Percentiles rank a stretch among this genome's conserved stretches.
phyloP scores from a whole-genome alignment of 2,888 invertebrate species.

The Isotomurus palustris region DNA sequence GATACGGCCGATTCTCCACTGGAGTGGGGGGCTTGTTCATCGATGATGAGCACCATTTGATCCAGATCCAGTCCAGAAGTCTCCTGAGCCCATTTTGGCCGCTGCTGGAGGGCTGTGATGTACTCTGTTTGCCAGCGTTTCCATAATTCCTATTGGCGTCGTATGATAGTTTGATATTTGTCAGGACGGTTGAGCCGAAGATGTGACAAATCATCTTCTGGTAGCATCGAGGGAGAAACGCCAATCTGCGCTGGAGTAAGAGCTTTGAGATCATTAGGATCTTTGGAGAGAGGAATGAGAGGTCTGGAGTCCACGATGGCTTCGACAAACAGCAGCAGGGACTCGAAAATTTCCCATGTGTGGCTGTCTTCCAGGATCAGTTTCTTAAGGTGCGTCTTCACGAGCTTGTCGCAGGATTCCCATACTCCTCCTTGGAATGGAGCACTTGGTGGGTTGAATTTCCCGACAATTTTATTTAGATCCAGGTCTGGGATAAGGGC shows the following conservation, averaged over 20 bases:
- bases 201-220: slow-evolving; percentile 10
- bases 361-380: slow-evolving; percentile 17
- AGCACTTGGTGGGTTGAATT: slow-evolving; percentile 36
- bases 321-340: slow-evolving; percentile 38
- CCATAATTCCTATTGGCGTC: slow-evolving; percentile 18
- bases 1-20: slow-evolving; percentile 20
- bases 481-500: slow-evolving; percentile 6
- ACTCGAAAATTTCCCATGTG: slow-evolving; percentile 40
- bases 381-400: slow-evolving; percentile 31
- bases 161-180: slow-evolving; percentile 10
- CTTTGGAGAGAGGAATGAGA: slow-evolving; percentile 41
- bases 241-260: slow-evolving; percentile 48
- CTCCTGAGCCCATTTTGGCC: slow-evolving; percentile 3
- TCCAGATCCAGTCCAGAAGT: slow-evolving; percentile 9
- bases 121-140: slow-evolving; percentile 20
- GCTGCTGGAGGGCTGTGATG: slow-evolving; percentile 8
- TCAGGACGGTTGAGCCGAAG: slow-evolving; percentile 10
- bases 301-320: slow-evolving; percentile 47
- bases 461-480: slow-evolving; percentile 33
- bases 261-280: slow-evolving; percentile 39
- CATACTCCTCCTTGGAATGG: slow-evolving; percentile 39
- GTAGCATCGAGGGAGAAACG: slow-evolving; percentile 25
- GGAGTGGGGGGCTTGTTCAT: slow-evolving; percentile 14
- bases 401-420: slow-evolving; percentile 31
- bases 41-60: slow-evolving; percentile 20